These are phyloP conservation scores for Pilophorus perplexus DNA, from an alignment of 2,888 invertebrate genomes.

Conservation along the genomic window DNA sequence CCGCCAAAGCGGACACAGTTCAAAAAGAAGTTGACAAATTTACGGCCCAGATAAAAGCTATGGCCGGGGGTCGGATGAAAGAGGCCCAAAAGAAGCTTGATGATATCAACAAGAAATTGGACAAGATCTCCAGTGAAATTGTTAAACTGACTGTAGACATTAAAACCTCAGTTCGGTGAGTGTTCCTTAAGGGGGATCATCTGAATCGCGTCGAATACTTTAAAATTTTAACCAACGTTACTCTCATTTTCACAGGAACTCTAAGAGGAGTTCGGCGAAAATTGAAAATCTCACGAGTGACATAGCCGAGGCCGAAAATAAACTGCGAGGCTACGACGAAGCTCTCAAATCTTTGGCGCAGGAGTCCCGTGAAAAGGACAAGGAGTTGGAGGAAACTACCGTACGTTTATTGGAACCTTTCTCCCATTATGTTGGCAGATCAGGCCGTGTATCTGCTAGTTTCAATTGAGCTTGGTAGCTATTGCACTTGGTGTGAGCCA, in stretches of 20 bases:
- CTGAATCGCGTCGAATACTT: not conserved
- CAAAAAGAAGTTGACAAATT: constrained; percentile 64
- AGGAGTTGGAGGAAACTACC: constrained; percentile 48
- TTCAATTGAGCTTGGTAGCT: too few species aligned
- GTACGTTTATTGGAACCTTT: constrained; percentile 56
- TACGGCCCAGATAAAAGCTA: constrained; percentile 64
- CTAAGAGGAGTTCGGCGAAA: constrained; percentile 71
- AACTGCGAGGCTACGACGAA: constrained; percentile 53
- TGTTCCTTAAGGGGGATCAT: constrained; percentile 4
- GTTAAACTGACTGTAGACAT: constrained; percentile 68
- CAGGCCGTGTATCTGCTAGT: too few species aligned
- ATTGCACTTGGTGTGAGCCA: too few species aligned
- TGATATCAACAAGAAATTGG: constrained; percentile 66
- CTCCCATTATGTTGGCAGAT: too few species aligned
- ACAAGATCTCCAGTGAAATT: constrained; percentile 68
- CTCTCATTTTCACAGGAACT: constrained; percentile 59
- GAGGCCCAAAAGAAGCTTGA: constrained; percentile 70
- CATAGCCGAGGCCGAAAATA: constrained; percentile 65
- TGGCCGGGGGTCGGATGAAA: constrained; percentile 68
- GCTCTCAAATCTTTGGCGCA: constrained; percentile 50
- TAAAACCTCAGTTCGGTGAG: constrained; percentile 60
- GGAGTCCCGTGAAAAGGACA: constrained; percentile 55
- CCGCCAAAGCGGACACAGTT: constrained; percentile 60
- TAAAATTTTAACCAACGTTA: not conserved
- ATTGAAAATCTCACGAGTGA: constrained; percentile 72